These are phyloP conservation scores for Adineta ricciae DNA, from an alignment of 2,888 invertebrate genomes.

Conservation along the genomic window DNA sequence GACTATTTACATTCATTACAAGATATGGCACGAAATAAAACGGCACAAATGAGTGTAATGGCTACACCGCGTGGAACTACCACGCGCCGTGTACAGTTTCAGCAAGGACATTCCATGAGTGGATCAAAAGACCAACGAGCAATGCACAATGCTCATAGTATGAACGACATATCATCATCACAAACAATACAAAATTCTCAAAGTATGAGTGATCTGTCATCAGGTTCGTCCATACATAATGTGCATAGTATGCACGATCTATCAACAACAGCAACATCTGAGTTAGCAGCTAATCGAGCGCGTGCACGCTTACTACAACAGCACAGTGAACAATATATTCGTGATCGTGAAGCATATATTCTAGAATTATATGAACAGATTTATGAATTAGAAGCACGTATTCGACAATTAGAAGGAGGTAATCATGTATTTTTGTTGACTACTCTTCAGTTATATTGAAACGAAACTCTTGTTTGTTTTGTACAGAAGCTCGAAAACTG, in stretches of 20 bases:
- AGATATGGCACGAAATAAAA: not conserved
- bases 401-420: not conserved
- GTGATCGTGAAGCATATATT: conserved; percentile 5
- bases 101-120: too few species aligned
- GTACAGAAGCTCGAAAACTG: not conserved
- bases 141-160: too few species aligned
- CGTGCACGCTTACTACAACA: not conserved
- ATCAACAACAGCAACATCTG: not conserved
- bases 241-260: not conserved
- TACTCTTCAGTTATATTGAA: not conserved
- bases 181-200: too few species aligned
- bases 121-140: too few species aligned
- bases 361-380: not conserved
- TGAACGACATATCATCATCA: too few species aligned
- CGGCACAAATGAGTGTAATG: too few species aligned
- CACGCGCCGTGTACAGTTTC: not conserved
- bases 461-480: not conserved
- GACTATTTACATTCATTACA: not conserved
- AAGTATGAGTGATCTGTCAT: too few species aligned
- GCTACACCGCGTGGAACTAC: not conserved
- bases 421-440: not conserved
- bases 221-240: not conserved
- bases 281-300: not conserved
- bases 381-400: not conserved
- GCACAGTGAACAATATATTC: not conserved